phyloP scores from a whole-genome alignment of 2,888 invertebrate genomes.

The Ormyrus pomaceus region DNA sequence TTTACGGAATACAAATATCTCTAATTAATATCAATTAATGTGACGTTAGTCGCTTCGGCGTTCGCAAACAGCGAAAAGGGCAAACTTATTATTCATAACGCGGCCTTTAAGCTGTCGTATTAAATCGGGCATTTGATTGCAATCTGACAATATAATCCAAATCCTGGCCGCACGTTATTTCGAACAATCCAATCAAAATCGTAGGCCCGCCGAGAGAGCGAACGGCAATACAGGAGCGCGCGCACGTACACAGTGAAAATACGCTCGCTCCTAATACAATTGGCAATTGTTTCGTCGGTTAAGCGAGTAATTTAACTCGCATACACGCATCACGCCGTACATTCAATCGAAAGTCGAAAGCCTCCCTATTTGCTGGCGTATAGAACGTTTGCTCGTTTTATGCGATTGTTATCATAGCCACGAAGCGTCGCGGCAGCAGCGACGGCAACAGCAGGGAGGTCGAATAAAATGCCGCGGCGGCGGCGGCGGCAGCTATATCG shows the following conservation, averaged over 20 bases:
- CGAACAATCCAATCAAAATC: slow-evolving; percentile 12
- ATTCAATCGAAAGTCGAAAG: slow-evolving; percentile 34
- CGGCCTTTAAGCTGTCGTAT: no score
- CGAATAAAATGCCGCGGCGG: slow-evolving; percentile 33
- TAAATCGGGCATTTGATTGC: no score
- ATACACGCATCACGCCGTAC: background rate
- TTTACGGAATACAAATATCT: background rate
- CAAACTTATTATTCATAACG: no score
- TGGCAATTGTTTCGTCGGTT: background rate
- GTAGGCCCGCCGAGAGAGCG: background rate
- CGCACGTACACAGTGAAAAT: background rate
- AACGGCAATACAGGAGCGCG: background rate
- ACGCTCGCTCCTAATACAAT: slow-evolving; percentile 11
- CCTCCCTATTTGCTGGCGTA: background rate
- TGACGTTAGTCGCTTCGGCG: no score
- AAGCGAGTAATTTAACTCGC: background rate
- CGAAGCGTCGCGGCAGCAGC: background rate
- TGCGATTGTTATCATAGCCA: slow-evolving; percentile 28
- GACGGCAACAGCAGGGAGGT: slow-evolving; percentile 7
- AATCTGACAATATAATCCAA: background rate
- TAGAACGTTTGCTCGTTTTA: slow-evolving; percentile 15
- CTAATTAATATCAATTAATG: no score
- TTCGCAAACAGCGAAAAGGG: no score
- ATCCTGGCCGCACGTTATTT: background rate
- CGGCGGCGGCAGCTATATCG: background rate